Base-by-base conservation (phyloP, 2,888 invertebrate species). In the Lutraria lutraria region DNA sequence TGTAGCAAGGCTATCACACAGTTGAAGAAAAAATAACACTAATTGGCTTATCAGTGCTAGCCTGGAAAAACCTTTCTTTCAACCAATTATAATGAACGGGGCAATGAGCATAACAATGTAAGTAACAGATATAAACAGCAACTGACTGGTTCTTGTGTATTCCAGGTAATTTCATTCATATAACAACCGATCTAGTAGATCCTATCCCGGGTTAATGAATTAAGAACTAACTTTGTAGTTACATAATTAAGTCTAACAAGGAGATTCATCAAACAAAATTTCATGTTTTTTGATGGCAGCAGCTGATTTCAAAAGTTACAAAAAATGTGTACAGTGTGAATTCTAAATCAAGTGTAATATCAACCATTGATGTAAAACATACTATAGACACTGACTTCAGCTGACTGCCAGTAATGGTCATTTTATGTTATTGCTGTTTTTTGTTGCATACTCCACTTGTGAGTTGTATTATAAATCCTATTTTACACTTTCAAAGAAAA, bases 11-110 rank as follows among this genome's bases (percentile, higher is more conserved):
- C 63, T 68, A 68, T 68, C 63, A 68, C 63, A n/a, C 21, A 60
- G 60, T 60, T n/a, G n/a, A 60, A 60, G 60, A 60, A 60, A 68
- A 68, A 68, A 25, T 25, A 43, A 13, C 63, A 68, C 12, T 68
- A 68, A 68, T 68, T 68, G 63, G 63, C 63, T 25, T 68, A 68
- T 68, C 63, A 68, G 63, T n/a, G n/a, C 63, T 25, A 25, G 63
- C 63, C 63, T 25, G 63, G 43, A 68, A 68, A 68, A 68, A 68
- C 63, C 63, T 68, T 25, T 68, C 63, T 25, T 68, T 68, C 25
- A 68, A 68, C 63, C 63, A 68, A 68, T 68, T 68, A 68, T 13
- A 43, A 68, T 25, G n/a, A 68, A 68, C 63, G 25, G 63, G 25
- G 25, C 21, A 68, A 68, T 25, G 25, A n/a, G 25, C 63, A 68